A percentile compares a stretch with the other conserved stretches of the same genome.
These are phyloP conservation scores for Chionomys nivalis DNA, from an alignment of 2,113 vertebrate species.

Conservation along the genomic window DNA sequence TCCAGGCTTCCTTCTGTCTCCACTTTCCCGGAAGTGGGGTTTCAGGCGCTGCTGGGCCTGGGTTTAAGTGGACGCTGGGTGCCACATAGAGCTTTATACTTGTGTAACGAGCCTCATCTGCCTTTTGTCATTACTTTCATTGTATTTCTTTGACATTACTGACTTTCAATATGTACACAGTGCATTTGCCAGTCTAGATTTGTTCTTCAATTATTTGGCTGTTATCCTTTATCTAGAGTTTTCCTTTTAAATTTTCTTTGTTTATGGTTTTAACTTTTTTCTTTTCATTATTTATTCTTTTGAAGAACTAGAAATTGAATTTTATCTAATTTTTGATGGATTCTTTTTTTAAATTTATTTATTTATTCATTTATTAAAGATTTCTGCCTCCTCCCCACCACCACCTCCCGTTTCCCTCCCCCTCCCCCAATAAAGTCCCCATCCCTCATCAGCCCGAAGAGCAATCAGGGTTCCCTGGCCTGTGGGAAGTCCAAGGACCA, in stretches of 20 bases:
- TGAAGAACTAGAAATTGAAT: neutral
- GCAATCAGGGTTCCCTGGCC: too few relatives aligned
- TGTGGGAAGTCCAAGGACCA: too few relatives aligned
- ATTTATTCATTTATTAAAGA: too few relatives aligned
- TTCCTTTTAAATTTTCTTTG: neutral
- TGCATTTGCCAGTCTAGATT: neutral
- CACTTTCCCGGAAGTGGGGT: neutral
- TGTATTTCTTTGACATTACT: conserved; percentile 52
- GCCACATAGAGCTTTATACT: neutral
- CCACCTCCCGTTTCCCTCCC: too few relatives aligned
- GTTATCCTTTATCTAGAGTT: neutral
- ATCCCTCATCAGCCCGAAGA: too few relatives aligned
- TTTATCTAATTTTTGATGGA: neutral
- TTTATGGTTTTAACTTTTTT: neutral
- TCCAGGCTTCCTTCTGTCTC: neutral
- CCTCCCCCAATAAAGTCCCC: too few relatives aligned
- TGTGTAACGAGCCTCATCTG: neutral
- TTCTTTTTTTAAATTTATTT: too few relatives aligned
- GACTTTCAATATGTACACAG: conserved; percentile 45
- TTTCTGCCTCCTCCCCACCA: too few relatives aligned
- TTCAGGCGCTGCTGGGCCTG: neutral
- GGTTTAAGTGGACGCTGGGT: neutral
- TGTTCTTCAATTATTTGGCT: conserved; percentile 18
- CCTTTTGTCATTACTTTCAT: conserved; percentile 22
- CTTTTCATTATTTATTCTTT: neutral